These are phyloP conservation scores for Poecilia wingei DNA, from an alignment of 2,797 vertebrate genomes.

Conservation along the genomic window DNA sequence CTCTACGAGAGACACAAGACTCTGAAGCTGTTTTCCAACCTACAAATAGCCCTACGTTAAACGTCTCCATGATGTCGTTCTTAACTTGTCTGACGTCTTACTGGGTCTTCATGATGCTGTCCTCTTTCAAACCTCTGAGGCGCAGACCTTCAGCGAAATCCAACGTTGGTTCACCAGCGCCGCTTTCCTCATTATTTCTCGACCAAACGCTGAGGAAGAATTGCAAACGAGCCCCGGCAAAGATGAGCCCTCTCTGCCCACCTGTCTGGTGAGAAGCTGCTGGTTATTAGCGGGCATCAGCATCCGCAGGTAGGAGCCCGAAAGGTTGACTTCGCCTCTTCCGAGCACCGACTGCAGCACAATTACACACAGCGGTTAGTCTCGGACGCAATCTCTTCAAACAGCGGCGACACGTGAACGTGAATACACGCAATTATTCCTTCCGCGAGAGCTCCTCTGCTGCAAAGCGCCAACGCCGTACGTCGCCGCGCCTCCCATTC, in stretches of 20 bases:
- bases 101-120: background rate
- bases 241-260: slow-evolving; percentile 9
- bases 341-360: background rate
- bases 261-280: slow-evolving; percentile 18
- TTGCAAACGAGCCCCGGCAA: slow-evolving; percentile 1
- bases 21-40: background rate
- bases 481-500: slow-evolving; percentile 66
- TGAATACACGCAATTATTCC: slow-evolving; percentile 23
- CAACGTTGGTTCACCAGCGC: slow-evolving; percentile 4
- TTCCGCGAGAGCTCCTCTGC: slow-evolving; percentile 61
- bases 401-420: slow-evolving; percentile 11
- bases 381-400: slow-evolving; percentile 14
- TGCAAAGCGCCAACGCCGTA: slow-evolving; percentile 59
- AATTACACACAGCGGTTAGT: slow-evolving; percentile 7
- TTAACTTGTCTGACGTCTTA: background rate
- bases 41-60: background rate
- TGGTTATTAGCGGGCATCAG: slow-evolving; percentile 21
- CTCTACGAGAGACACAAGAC: background rate
- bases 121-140: background rate
- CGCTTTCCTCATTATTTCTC: slow-evolving; percentile 20
- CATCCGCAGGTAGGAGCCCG: slow-evolving; percentile 6
- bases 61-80: background rate
- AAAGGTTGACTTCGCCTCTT: slow-evolving; percentile 10
- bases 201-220: slow-evolving; percentile 19
- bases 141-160: slow-evolving; percentile 1